Conservation (phyloP, 2,113 vertebrate genomes). For the Struthidea cinerea region DNA sequence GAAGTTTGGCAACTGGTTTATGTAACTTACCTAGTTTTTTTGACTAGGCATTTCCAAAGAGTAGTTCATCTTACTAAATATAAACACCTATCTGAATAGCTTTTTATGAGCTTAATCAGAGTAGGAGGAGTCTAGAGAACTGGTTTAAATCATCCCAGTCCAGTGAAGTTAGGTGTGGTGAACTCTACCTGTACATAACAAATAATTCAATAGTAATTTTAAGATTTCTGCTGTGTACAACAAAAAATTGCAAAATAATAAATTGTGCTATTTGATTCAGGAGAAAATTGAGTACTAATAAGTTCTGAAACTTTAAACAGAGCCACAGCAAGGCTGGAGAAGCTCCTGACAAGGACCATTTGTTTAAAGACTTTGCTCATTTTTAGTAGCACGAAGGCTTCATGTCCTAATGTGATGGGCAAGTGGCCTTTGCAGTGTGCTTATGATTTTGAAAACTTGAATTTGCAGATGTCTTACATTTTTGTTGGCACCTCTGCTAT, state of each 20-base stretch:
- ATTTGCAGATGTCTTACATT: neutral
- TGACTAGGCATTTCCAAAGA: neutral
- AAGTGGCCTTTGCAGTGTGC: neutral
- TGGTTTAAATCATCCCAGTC: neutral
- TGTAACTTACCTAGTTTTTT: neutral
- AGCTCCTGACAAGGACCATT: neutral
- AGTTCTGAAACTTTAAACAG: neutral
- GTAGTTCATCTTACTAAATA: neutral
- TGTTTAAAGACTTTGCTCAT: neutral
- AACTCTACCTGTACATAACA: neutral
- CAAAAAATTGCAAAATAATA: neutral
- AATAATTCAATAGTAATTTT: neutral
- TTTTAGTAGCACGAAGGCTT: neutral
- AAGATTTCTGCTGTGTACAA: neutral
- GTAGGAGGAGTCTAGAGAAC: neutral
- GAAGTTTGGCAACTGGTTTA: neutral
- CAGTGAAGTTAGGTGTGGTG: neutral
- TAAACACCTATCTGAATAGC: neutral
- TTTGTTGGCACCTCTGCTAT: neutral
- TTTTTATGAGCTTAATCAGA: neutral
- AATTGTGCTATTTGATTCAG: neutral
- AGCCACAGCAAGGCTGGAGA: rapidly evolving
- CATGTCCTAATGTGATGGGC: neutral
- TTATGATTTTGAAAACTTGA: neutral
- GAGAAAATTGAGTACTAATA: neutral